phyloP scores from a whole-genome alignment of 2,888 invertebrate genomes.

The Tachystola acroxantha region DNA sequence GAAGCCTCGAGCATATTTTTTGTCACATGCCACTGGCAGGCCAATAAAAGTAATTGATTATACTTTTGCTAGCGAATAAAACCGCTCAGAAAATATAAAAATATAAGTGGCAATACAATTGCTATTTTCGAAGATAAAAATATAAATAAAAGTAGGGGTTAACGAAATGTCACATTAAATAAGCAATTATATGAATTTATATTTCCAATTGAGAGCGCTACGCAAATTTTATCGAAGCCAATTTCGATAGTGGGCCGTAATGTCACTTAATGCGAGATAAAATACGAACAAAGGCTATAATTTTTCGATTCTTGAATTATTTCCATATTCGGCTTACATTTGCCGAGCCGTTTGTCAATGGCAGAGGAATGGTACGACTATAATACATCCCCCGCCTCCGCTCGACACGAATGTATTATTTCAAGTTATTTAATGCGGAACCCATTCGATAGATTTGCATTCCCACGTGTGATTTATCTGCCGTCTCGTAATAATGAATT shows the following conservation, averaged over 20 bases:
- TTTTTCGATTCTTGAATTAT: constrained; percentile 58
- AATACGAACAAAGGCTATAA: constrained; percentile 55
- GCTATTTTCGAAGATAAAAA: constrained; percentile 3
- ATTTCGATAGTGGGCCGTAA: constrained; percentile 65
- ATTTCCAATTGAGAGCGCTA: constrained; percentile 51
- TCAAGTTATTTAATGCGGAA: constrained; percentile 41
- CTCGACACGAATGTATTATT: constrained; percentile 34
- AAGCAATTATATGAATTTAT: constrained; percentile 66
- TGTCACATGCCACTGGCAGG: constrained; percentile 32
- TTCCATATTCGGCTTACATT: constrained; percentile 63
- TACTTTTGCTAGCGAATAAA: constrained; percentile 18
- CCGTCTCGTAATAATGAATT: constrained; percentile 21
- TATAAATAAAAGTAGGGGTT: constrained; percentile 22
- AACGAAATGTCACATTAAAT: constrained; percentile 48
- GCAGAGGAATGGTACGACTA: constrained; percentile 12
- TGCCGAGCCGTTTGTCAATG: constrained; percentile 45
- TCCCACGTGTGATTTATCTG: constrained; percentile 40
- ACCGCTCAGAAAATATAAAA: constrained; percentile 2
- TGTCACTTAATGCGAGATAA: constrained; percentile 54
- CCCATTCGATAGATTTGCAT: constrained; percentile 36
- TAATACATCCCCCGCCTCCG: constrained; percentile 18
- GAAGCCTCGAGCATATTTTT: constrained; percentile 34
- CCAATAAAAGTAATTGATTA: constrained; percentile 24
- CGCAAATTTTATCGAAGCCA: constrained; percentile 65
- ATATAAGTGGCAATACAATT: constrained; percentile 16